Conservation (phyloP, 2,888 invertebrate genomes). For the Melanargia galathea region DNA sequence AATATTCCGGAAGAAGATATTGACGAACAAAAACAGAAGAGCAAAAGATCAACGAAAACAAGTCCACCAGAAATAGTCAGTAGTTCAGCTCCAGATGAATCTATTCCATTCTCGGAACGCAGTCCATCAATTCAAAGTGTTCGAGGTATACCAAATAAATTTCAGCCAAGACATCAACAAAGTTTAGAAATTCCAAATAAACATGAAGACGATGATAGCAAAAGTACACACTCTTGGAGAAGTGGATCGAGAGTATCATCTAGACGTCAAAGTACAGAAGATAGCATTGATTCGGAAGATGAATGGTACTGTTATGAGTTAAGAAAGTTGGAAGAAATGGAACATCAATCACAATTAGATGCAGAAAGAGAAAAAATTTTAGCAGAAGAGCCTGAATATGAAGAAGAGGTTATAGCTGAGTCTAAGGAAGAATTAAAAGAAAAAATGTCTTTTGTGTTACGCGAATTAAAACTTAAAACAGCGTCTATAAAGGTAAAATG, state of each 20-base stretch:
- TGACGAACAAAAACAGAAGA: slow-evolving; percentile 57
- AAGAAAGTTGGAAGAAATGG: slow-evolving; percentile 92
- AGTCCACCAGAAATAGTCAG: slow-evolving; percentile 69
- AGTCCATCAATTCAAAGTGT: slow-evolving; percentile 85
- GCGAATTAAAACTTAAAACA: slow-evolving; percentile 88
- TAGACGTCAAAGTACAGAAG: slow-evolving; percentile 94
- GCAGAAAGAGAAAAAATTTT: slow-evolving; percentile 83
- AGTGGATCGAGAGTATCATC: slow-evolving; percentile 93
- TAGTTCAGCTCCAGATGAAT: slow-evolving; percentile 74
- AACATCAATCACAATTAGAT: slow-evolving; percentile 87
- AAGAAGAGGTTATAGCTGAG: slow-evolving; percentile 75
- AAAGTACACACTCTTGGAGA: slow-evolving; percentile 93
- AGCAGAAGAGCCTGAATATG: slow-evolving; percentile 83
- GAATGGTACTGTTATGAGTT: slow-evolving; percentile 96
- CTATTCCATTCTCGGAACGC: slow-evolving; percentile 79
- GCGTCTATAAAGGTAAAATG: slow-evolving; percentile 69
- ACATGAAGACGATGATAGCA: slow-evolving; percentile 91
- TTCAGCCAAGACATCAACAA: slow-evolving; percentile 87
- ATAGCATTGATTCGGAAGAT: slow-evolving; percentile 95
- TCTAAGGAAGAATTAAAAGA: slow-evolving; percentile 87
- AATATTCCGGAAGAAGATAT: slow-evolving; percentile 53
- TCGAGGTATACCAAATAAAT: slow-evolving; percentile 82
- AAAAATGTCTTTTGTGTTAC: slow-evolving; percentile 90
- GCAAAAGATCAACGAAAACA: slow-evolving; percentile 59
- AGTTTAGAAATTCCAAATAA: slow-evolving; percentile 91